Conservation (phyloP, 2,797 vertebrate species). For the Sciurus carolinensis region DNA sequence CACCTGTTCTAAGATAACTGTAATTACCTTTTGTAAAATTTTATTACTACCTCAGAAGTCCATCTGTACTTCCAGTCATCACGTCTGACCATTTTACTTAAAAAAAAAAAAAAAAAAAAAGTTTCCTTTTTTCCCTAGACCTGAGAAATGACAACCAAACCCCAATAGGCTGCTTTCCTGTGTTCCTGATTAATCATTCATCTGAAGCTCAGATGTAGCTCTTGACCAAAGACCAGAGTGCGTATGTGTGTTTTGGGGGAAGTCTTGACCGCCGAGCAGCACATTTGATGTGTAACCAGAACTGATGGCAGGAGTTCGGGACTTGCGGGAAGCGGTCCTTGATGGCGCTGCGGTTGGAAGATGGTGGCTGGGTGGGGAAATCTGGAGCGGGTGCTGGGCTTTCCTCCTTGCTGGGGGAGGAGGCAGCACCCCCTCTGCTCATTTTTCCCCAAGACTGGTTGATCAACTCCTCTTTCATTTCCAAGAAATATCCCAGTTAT, state of each 20-base stretch:
- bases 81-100: background rate
- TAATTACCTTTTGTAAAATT: background rate
- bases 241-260: too few relatives aligned
- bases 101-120: background rate
- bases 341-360: background rate
- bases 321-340: too few relatives aligned
- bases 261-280: background rate
- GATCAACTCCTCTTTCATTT: slow-evolving; percentile 26
- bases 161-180: background rate
- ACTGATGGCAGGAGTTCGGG: background rate
- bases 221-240: background rate
- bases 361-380: too few relatives aligned
- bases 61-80: background rate
- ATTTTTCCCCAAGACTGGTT: background rate
- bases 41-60: background rate
- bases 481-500: background rate
- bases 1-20: background rate
- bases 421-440: too few relatives aligned
- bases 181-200: slow-evolving; percentile 11
- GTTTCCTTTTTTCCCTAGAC: background rate
- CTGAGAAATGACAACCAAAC: background rate
- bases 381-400: too few relatives aligned
- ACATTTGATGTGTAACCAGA: background rate
- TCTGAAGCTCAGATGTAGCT: background rate
- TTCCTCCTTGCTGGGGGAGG: background rate